Evolutionary conservation across 2,888 invertebrate species (phyloP), one percentile per base, ranked within the genome.

Genomic region (Philaethria dido): DNA sequence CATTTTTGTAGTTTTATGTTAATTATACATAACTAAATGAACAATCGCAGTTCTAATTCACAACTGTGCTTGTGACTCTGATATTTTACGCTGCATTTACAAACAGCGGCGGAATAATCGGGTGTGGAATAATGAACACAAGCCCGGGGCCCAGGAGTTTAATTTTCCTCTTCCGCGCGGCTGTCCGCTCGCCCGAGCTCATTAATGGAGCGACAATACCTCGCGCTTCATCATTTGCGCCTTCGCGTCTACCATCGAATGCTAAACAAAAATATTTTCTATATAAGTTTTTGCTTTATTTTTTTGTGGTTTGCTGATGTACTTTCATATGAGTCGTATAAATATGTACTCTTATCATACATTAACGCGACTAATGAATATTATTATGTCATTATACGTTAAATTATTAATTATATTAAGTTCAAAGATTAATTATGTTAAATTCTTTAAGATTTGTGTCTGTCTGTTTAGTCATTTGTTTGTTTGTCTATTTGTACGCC

Each of bases 131-230:
- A 89, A 88, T 89, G 88, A 88, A 87, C 85, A 84, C 85, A 79
- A 83, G 86, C 87, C 87, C 76, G 83, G 85, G 88, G 90, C 90
- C 87, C 89, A 87, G 87, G 87, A 89, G 90, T 90, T 92, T 92
- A 92, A 92, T 92, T 92, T 92, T 92, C 92, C 92, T 92, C 87
- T 92, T 92, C 92, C 92, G 89, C 84, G 77, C 82, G 80, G 81
- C 84, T 85, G 83, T 86, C 85, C 85, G 84, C 81, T 80, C 74
- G 73, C 75, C 84, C 77, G 80, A 78, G 87, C 87, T 89, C 89
- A 89, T 89, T 89, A 89, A 85, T 84, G 85, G 74, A 77, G 85
- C 87, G 86, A 90, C 90, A 90, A 89, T 90, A 86, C 85, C 82
- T 85, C 83, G 85, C 86, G 87, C 88, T 84, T 85, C 88, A 82